A percentile compares a stretch with the other conserved stretches of the same genome.
These are phyloP conservation scores for Notarius lentiginosus DNA, from an alignment of 2,113 vertebrate species.

Conservation along the genomic window DNA sequence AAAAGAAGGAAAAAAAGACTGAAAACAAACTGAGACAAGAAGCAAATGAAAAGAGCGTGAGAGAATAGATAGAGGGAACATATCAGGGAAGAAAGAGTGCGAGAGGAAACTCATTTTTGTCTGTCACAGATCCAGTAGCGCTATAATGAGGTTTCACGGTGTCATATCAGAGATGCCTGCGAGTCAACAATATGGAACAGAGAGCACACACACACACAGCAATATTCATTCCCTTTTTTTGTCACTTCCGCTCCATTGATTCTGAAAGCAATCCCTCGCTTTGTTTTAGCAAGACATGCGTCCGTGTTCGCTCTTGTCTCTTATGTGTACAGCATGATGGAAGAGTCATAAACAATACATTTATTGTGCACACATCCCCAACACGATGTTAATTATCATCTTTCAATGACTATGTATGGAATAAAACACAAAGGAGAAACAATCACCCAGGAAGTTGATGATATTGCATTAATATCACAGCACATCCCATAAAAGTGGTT, in stretches of 20 bases:
- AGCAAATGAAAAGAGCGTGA: not conserved
- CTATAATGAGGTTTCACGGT: conserved; percentile 38
- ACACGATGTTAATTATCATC: not conserved
- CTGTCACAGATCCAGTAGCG: conserved; percentile 19
- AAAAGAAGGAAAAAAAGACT: no score
- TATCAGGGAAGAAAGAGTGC: conserved; percentile 27
- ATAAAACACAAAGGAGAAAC: not conserved
- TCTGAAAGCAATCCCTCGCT: not conserved
- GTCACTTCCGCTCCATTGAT: not conserved
- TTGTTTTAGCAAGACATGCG: not conserved
- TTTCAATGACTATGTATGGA: not conserved
- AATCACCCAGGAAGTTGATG: not conserved
- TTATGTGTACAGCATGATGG: not conserved
- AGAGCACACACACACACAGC: not conserved
- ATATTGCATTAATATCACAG: no score
- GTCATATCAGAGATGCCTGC: conserved; percentile 30
- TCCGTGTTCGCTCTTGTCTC: not conserved
- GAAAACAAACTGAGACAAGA: conserved; percentile 11
- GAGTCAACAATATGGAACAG: conserved; percentile 29
- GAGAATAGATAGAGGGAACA: conserved; percentile 49
- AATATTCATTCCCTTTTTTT: not conserved
- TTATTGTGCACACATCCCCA: not conserved
- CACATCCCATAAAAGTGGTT: not conserved
- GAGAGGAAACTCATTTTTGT: conserved; percentile 44
- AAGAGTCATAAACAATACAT: not conserved